A percentile compares a stretch with the other conserved stretches of the same genome.
Conservation (phyloP, 2,113 vertebrate genomes). For the Phasianus colchicus region DNA sequence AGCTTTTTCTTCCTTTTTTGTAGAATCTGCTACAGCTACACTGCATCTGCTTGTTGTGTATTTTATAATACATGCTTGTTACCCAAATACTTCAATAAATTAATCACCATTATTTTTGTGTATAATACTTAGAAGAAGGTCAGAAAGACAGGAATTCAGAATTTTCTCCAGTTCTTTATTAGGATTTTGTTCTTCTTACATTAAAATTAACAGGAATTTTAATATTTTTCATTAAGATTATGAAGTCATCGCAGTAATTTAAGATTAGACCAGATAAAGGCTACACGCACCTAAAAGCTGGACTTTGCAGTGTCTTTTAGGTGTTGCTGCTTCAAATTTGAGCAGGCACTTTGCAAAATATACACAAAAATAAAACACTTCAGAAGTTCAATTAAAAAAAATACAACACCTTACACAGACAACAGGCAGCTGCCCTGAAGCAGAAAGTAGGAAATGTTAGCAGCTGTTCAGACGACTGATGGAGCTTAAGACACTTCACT, state of each 20-base stretch:
- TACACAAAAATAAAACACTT: neutral
- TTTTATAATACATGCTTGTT: neutral
- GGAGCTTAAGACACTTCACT: neutral
- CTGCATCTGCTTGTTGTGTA: neutral
- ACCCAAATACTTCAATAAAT: neutral
- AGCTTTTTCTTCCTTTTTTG: neutral
- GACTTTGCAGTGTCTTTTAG: neutral
- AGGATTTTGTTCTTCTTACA: neutral
- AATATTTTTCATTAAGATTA: neutral
- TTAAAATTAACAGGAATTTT: neutral
- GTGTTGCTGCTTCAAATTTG: neutral
- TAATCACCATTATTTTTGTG: neutral
- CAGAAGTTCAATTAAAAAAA: neutral
- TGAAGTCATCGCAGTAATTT: neutral
- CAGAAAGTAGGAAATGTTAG: neutral
- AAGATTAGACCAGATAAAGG: neutral
- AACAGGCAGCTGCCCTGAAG: neutral
- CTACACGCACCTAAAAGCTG: neutral
- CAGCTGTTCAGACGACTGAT: neutral
- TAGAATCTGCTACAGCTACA: neutral
- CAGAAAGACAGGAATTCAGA: neutral
- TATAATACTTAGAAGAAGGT: neutral
- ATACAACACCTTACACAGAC: neutral
- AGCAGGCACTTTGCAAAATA: neutral
- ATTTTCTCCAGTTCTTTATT: neutral